Evolutionary conservation across 1,140 invertebrate species (phyloP).

Genomic region (Pseudomyrmex cubaensis): DNA sequence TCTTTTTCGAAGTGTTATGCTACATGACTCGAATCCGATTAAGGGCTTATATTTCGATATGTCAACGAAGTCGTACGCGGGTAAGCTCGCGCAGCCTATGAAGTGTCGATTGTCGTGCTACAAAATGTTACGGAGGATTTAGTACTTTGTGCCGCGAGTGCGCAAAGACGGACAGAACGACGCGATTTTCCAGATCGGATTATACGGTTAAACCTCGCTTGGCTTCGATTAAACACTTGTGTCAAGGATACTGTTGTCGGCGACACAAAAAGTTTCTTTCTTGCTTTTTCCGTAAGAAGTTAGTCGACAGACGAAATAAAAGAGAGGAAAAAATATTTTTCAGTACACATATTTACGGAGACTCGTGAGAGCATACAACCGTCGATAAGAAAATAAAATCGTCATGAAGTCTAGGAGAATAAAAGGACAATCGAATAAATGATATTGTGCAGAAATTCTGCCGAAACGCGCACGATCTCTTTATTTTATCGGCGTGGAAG

Average conservation of each 20-base stretch:
- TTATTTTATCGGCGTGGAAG: background rate
- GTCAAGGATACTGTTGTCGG: conserved; percentile 29
- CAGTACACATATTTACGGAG: too few species aligned
- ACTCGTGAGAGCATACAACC: too few species aligned
- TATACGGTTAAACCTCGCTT: conserved; percentile 40
- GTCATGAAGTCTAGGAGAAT: background rate
- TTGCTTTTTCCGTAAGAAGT: background rate
- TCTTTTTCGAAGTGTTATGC: conserved; percentile 45
- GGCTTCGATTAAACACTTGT: conserved; percentile 40
- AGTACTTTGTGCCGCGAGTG: background rate
- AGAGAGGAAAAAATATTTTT: background rate
- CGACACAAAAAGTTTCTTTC: background rate
- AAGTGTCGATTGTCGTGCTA: conserved; percentile 43
- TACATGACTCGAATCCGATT: conserved; percentile 53
- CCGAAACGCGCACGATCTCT: conserved; percentile 5
- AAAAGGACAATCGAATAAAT: background rate
- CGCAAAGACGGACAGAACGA: background rate
- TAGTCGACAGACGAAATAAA: too few species aligned
- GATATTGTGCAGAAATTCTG: conserved; percentile 8
- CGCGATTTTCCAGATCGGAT: conserved; percentile 51
- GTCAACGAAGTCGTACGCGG: conserved; percentile 52
- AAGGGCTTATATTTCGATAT: conserved; percentile 55
- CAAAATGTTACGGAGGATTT: conserved; percentile 43
- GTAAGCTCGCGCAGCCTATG: conserved; percentile 46
- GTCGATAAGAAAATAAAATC: too few species aligned